Base-by-base conservation (phyloP, 2,888 invertebrate species). In the Campoletis raptor region DNA sequence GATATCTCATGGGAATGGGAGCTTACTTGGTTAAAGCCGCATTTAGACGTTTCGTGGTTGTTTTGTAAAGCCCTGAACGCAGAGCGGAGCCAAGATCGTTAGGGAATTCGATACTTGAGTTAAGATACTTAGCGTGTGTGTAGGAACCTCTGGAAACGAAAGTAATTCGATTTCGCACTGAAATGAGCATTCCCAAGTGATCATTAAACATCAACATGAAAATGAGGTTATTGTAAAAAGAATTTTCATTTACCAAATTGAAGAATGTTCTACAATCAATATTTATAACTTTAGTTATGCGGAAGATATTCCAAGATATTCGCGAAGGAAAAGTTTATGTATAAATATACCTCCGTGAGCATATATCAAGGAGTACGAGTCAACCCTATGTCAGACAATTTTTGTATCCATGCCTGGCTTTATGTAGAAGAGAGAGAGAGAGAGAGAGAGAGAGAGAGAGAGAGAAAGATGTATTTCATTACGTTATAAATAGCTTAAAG, bases 11-110 rank as follows among this genome's bases (percentile, higher is more conserved):
- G 74, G 54, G 40, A 66, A 36, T 40, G 67, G 36, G 42, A 48
- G 83, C 54, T 85, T 77, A 45, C 64, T 64, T 42, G 54, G 72
- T 81, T 80, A 77, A 77, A 85, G 77, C 85, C 76, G 72, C 81
- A 77, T 85, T 81, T 77, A 24, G 61, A 76, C 54, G 76, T 70
- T 42, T 42, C 37, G 42, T 54, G 52, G 54, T 72, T 81, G 81
- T 85, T 81, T 81, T 72, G 77, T 30, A 85, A 81, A 85, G 72
- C 81, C 72, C 45, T 40, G 36, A 18, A 24, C 18, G 2, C 77
- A 3, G 15, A 9, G 37, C 12, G 9, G 6, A 77, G n/a, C 15
- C 30, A 24, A 7, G n/a, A 36, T 36, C 36, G n/a, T 52, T 64
- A 37, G 64, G 21, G 48, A 45, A 77, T 66, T 48, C n/a, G 52